Percentiles rank a stretch among this genome's conserved stretches.
Conservation (phyloP, 2,888 invertebrate genomes). For the Acronicta aceris region DNA sequence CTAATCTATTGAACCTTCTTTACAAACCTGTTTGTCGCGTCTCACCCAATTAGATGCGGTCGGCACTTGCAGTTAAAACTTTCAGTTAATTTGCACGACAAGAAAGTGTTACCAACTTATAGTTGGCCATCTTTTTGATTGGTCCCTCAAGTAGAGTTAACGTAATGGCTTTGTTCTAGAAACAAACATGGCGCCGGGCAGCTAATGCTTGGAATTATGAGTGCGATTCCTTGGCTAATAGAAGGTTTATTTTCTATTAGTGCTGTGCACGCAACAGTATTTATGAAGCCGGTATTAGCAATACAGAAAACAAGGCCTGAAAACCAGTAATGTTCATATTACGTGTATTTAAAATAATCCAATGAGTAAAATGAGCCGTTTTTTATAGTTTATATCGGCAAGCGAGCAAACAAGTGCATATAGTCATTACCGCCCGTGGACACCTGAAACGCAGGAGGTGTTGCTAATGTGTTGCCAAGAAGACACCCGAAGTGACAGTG, state of each 20-base stretch:
- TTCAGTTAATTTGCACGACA: slow-evolving; percentile 45
- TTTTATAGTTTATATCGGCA: too few species aligned
- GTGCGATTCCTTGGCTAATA: background rate
- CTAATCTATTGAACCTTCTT: slow-evolving; percentile 12
- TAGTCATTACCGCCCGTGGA: too few species aligned
- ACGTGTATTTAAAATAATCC: too few species aligned
- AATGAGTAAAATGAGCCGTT: too few species aligned
- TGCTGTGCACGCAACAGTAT: background rate
- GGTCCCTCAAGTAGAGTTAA: slow-evolving; percentile 13
- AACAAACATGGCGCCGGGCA: background rate
- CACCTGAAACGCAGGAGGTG: too few species aligned
- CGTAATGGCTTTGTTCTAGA: slow-evolving; percentile 10
- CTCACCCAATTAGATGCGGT: slow-evolving; percentile 47
- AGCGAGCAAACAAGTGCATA: too few species aligned
- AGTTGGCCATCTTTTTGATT: slow-evolving; percentile 35
- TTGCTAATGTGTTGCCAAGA: too few species aligned
- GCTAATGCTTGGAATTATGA: background rate
- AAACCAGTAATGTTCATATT: too few species aligned
- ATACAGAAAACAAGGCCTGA: background rate
- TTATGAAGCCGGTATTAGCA: background rate
- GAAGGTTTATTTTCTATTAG: background rate
- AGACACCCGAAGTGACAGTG: too few species aligned
- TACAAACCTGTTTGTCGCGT: background rate
- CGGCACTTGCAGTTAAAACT: slow-evolving; percentile 50
- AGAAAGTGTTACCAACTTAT: slow-evolving; percentile 44